phyloP scores from a whole-genome alignment of 2,888 invertebrate species.

The Lasioglossum calceatum region DNA sequence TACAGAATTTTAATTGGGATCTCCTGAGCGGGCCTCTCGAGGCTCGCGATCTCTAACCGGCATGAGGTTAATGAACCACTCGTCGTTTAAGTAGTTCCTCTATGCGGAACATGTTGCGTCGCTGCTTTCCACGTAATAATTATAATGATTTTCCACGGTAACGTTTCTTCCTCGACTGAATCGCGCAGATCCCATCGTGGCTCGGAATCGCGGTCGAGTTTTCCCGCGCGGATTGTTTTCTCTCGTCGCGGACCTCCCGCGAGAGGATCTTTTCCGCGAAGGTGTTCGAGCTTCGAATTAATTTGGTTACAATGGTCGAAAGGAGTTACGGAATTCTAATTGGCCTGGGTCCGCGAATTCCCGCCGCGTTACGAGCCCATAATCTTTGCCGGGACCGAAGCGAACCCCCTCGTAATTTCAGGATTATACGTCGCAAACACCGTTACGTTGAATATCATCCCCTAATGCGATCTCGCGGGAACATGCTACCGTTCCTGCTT shows the following conservation, averaged over 20 bases:
- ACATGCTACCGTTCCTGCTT: constrained; percentile 22
- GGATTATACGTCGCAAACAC: constrained; percentile 29
- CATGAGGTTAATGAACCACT: constrained; percentile 63
- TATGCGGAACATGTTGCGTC: constrained; percentile 36
- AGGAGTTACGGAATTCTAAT: constrained; percentile 53
- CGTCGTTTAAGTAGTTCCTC: constrained; percentile 49
- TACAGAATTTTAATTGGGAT: constrained; percentile 62
- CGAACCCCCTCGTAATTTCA: constrained; percentile 46
- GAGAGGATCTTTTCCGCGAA: background rate
- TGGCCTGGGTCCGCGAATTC: constrained; percentile 48
- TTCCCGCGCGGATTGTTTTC: constrained; percentile 20
- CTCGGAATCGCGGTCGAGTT: background rate
- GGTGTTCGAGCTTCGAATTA: constrained; percentile 17
- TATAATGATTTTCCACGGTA: constrained; percentile 36
- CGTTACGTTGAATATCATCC: constrained; percentile 49
- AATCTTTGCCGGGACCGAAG: constrained; percentile 48
- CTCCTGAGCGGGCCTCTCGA: constrained; percentile 37
- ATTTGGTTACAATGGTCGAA: constrained; percentile 28
- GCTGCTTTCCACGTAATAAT: constrained; percentile 35
- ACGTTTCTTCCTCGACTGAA: constrained; percentile 13
- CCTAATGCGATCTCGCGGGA: constrained; percentile 40
- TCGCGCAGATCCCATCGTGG: background rate
- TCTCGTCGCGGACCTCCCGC: background rate
- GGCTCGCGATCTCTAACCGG: constrained; percentile 39
- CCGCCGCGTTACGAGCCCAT: constrained; percentile 42